Evolutionary conservation across 2,113 vertebrate species (phyloP).

Genomic region (Seriola rivoliana): DNA sequence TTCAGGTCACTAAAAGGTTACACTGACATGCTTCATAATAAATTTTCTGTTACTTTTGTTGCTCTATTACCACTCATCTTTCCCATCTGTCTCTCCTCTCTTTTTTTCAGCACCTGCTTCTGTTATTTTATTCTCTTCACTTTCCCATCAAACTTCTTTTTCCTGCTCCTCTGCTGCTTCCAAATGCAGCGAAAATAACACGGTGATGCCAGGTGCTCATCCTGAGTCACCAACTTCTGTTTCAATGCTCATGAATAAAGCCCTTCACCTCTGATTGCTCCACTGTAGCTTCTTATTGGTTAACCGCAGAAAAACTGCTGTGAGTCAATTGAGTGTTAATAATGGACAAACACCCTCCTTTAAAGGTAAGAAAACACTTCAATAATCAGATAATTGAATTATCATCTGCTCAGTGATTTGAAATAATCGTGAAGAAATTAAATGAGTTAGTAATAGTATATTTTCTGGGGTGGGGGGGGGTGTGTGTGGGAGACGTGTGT

Average conservation of each 20-base stretch:
- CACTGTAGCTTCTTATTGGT: slow-evolving; percentile 11
- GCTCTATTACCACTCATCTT: slow-evolving; percentile 1
- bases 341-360: slow-evolving; percentile 19
- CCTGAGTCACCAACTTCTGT: background rate
- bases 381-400: slow-evolving; percentile 49
- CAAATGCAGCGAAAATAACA: background rate
- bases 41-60: slow-evolving; percentile 21
- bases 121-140: background rate
- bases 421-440: slow-evolving; percentile 49
- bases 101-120: background rate
- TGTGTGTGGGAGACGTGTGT: background rate
- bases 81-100: background rate
- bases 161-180: background rate
- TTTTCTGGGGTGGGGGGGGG: background rate
- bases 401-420: slow-evolving; percentile 46
- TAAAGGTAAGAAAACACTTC: slow-evolving; percentile 36
- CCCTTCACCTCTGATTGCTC: slow-evolving; percentile 16
- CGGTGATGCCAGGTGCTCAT: background rate
- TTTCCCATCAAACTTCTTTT: background rate
- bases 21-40: slow-evolving; percentile 39
- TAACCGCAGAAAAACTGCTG: background rate
- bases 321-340: slow-evolving; percentile 7
- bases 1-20: slow-evolving; percentile 69
- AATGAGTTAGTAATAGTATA: slow-evolving; percentile 8
- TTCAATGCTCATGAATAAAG: slow-evolving; percentile 25